Conservation (phyloP, 64 coral and sea anemone species). For the Actinia tenebrosa region DNA sequence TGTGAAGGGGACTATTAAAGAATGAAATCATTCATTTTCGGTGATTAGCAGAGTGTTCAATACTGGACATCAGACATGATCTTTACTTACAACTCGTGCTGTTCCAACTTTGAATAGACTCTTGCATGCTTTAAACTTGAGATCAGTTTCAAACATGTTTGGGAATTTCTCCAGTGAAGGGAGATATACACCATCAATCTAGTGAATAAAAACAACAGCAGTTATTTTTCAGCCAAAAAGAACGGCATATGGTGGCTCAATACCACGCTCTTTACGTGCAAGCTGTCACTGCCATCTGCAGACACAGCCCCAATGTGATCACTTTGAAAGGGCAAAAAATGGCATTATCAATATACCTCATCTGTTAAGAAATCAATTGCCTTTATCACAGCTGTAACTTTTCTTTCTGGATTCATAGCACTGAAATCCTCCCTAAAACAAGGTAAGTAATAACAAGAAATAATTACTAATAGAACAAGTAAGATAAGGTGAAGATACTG, state of each 20-base stretch:
- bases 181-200: not conserved
- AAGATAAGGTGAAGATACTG: too few relatives aligned
- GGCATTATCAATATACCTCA: not conserved
- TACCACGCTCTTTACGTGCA: too few relatives aligned
- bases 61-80: not conserved
- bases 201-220: not conserved
- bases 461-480: not conserved
- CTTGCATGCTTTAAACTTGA: slow-evolving; percentile 53
- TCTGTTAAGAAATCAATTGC: not conserved
- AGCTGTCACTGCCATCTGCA: too few relatives aligned
- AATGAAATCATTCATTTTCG: too few relatives aligned
- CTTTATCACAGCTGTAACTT: not conserved
- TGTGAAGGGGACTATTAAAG: too few relatives aligned
- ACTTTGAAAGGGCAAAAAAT: too few relatives aligned
- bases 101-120: slow-evolving; percentile 47
- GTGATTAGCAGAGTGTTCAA: too few relatives aligned
- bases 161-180: slow-evolving; percentile 46
- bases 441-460: not conserved
- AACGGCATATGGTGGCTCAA: too few relatives aligned
- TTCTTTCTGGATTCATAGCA: slow-evolving; percentile 14
- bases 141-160: slow-evolving; percentile 22
- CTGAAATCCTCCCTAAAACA: slow-evolving; percentile 35
- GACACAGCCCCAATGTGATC: too few relatives aligned
- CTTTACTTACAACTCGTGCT: slow-evolving; percentile 36
- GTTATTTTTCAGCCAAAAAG: too few relatives aligned